Base-by-base conservation (phyloP, 2,113 vertebrate genomes). In the Tor tambroides region DNA sequence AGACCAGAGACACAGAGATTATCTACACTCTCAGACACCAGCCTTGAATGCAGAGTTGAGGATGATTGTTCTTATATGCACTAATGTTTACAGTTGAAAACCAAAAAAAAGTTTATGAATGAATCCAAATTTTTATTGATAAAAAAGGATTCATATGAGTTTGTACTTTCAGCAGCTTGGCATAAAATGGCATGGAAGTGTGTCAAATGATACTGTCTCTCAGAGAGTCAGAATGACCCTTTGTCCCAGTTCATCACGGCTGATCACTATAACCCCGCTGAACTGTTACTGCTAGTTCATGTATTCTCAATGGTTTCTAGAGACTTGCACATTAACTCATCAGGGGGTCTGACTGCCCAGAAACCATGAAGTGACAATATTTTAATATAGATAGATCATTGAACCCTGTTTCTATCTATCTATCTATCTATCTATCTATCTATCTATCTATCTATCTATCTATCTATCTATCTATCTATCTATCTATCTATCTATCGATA, bases 201-300 rank as follows among this genome's bases (percentile, higher is more conserved):
- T 59, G 5, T 3, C 23, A 43, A 69, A 69, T 12, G 30, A 32
- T 32, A 30, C 15, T 35, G 14, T 71, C 65, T 4, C 2, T 69
- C 67, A 71, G 17, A 19, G 30, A 3, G 63, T 43, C 5, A 59
- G n/a, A 63, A 63, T 15, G 14, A 63, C 38, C n/a, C n/a, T 63
- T 72, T 83, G 79, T 56, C 59, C 65, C 67, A 63, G 77, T 28
- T 49, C n/a, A 84, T 69, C 74, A 75, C 43, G 67, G 30, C 43
- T 69, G 67, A 79, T 76, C 75, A 75, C 54, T 87, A 81, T 51
- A 65, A 63, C 21, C 78, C 84, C 28, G 26, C 19, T 87, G 74
- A 56, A 84, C 71, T 65, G 54, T 23, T 83, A 84, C 71, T 65
- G 54, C 28, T 83, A 86, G 83, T 21, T 84, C 38, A 76, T 38